phyloP scores from a whole-genome alignment of 2,888 invertebrate species.

The Trachelus iudaicus region DNA sequence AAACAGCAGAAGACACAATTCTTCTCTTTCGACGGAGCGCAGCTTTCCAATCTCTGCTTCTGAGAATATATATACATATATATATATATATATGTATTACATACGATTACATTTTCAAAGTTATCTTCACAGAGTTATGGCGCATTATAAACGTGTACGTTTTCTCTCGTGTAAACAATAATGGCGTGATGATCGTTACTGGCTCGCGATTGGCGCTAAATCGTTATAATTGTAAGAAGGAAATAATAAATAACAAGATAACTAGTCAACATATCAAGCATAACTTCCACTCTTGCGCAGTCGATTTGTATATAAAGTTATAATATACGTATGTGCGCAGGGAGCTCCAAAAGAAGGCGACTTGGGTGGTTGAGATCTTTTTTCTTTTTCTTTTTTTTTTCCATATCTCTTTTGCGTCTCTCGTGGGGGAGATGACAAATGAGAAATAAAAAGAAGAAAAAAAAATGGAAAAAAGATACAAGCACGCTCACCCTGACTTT shows the following conservation, averaged over 20 bases:
- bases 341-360: background rate
- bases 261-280: background rate
- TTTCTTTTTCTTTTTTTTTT: background rate
- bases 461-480: background rate
- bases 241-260: conserved; percentile 5
- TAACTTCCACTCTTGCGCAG: background rate
- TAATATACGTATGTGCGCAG: background rate
- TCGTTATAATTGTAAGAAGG: background rate
- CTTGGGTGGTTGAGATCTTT: background rate
- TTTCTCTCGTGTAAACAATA: background rate
- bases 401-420: background rate
- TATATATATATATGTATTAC: too few species aligned
- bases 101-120: background rate
- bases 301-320: background rate
- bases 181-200: conserved; percentile 1
- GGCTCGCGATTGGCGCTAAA: background rate
- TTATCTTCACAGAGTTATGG: background rate
- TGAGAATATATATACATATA: background rate
- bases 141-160: background rate
- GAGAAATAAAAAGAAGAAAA: background rate
- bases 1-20: background rate
- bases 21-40: background rate
- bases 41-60: background rate
- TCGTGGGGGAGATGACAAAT: background rate
- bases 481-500: background rate